Evolutionary conservation across 2,888 invertebrate genomes (phyloP).

Genomic region (Magallana nippona): DNA sequence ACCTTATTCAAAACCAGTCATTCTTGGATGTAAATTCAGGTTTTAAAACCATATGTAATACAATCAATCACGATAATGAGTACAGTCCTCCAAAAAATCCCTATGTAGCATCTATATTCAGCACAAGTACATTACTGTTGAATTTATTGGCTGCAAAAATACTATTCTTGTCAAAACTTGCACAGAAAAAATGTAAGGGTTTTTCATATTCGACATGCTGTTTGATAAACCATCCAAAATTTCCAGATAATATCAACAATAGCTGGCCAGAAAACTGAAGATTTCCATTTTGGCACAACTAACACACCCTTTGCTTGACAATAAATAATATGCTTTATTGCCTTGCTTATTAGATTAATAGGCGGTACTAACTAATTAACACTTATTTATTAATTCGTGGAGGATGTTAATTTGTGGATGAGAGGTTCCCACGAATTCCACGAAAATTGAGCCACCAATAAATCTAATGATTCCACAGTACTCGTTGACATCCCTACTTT

Average conservation of each 20-base stretch:
- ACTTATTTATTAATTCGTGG: no score
- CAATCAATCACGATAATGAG: not conserved
- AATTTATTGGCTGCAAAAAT: constrained; percentile 10
- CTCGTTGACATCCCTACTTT: no score
- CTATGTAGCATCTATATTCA: constrained; percentile 20
- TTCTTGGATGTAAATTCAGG: not conserved
- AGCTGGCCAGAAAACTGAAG: constrained; percentile 36
- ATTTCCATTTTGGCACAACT: constrained; percentile 35
- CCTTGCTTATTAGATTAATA: constrained; percentile 2
- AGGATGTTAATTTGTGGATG: no score
- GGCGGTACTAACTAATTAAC: constrained; percentile 34
- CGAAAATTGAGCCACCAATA: no score
- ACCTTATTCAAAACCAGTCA: not conserved
- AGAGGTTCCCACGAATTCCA: no score
- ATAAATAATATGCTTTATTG: constrained; percentile 20
- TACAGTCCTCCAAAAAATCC: constrained; percentile 2
- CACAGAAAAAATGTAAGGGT: constrained; percentile 8
- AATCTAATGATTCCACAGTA: no score
- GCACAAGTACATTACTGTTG: constrained; percentile 28
- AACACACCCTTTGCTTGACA: constrained; percentile 31
- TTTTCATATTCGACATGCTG: constrained; percentile 34
- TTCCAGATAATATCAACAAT: constrained; percentile 12
- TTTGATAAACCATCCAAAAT: constrained; percentile 23
- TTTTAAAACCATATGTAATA: no score
- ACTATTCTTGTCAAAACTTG: constrained; percentile 27